These are phyloP conservation scores for Deilephila elpenor DNA, from an alignment of 2,888 invertebrate species.

Conservation along the genomic window DNA sequence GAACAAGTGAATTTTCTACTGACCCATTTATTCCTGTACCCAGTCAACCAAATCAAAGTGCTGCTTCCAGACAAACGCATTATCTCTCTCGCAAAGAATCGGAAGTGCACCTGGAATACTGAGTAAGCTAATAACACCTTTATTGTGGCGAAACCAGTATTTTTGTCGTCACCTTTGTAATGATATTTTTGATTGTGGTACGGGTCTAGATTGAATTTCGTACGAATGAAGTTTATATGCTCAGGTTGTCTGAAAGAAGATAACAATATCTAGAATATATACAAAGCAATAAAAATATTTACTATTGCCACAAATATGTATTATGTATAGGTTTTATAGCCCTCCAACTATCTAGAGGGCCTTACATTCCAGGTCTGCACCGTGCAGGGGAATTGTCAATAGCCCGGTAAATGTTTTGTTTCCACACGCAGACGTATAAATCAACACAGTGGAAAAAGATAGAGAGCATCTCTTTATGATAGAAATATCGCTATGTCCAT, in stretches of 20 bases:
- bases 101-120: constrained; percentile 83
- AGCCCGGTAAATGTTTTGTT: too few relatives aligned
- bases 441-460: too few relatives aligned
- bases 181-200: constrained; percentile 69
- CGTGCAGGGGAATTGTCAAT: too few relatives aligned
- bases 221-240: constrained; percentile 63
- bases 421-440: too few relatives aligned
- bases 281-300: neutral
- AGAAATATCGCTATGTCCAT: too few relatives aligned
- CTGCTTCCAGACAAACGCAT: constrained; percentile 81
- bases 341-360: too few relatives aligned
- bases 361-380: too few relatives aligned
- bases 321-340: too few relatives aligned
- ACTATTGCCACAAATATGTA: neutral
- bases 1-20: neutral
- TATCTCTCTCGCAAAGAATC: constrained; percentile 86
- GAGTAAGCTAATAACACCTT: constrained; percentile 78
- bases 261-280: neutral
- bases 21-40: constrained; percentile 76
- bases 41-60: constrained; percentile 70
- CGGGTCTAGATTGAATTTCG: constrained; percentile 63
- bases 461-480: too few relatives aligned
- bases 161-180: constrained; percentile 45
- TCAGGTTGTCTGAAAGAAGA: constrained; percentile 60
- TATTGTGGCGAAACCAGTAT: constrained; percentile 57